phyloP scores from a whole-genome alignment of 2,888 invertebrate genomes.

The Agapostemon virescens region DNA sequence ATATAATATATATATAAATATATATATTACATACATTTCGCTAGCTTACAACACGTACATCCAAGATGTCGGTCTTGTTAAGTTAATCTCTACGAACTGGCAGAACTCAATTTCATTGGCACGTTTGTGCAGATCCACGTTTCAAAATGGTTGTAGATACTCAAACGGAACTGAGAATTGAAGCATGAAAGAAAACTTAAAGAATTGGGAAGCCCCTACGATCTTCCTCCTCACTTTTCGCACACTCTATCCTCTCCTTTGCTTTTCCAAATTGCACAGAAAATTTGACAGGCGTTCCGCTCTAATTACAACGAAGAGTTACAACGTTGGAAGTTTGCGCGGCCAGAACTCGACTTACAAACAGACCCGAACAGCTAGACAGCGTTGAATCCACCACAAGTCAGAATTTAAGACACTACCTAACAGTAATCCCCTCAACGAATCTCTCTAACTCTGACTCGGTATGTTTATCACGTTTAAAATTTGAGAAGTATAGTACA shows the following conservation, averaged over 20 bases:
- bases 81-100: slow-evolving; percentile 30
- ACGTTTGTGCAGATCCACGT: slow-evolving; percentile 45
- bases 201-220: slow-evolving; percentile 50
- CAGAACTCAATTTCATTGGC: slow-evolving; percentile 50
- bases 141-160: neutral
- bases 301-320: slow-evolving; percentile 27
- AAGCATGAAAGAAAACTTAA: neutral
- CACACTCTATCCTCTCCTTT: neutral
- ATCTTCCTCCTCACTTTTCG: slow-evolving; percentile 22
- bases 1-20: too few relatives aligned
- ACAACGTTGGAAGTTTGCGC: slow-evolving; percentile 46
- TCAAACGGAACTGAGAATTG: slow-evolving; percentile 13
- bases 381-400: slow-evolving; percentile 34
- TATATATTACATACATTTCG: slow-evolving; percentile 21
- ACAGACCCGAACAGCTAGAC: slow-evolving; percentile 28
- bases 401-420: slow-evolving; percentile 25
- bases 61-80: slow-evolving; percentile 46
- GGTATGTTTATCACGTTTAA: slow-evolving; percentile 28
- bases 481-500: slow-evolving; percentile 57
- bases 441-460: slow-evolving; percentile 1
- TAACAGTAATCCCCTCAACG: slow-evolving; percentile 16
- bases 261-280: neutral
- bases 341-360: slow-evolving; percentile 37
- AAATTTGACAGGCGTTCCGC: slow-evolving; percentile 11
- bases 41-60: slow-evolving; percentile 50